These are phyloP conservation scores for Sebastes fasciatus DNA, from an alignment of 2,113 vertebrate species.

Conservation along the genomic window DNA sequence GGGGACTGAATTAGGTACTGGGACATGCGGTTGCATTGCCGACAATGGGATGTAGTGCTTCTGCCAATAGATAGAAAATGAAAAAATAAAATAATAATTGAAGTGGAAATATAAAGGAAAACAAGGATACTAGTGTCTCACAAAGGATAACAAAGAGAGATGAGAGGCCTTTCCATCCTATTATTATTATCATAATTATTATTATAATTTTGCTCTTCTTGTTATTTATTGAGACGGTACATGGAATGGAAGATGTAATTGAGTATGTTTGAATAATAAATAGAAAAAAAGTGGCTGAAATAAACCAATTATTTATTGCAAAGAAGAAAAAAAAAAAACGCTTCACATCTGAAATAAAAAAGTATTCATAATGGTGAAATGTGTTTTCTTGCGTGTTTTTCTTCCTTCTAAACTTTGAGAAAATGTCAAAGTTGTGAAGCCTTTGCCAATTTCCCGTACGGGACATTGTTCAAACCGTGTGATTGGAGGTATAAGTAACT, in stretches of 20 bases:
- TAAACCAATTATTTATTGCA: neutral
- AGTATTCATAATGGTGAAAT: neutral
- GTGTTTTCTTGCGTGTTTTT: neutral
- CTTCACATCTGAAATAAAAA: neutral
- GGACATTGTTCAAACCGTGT: neutral
- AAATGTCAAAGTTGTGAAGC: neutral
- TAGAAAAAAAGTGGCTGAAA: neutral
- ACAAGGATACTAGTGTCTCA: slow-evolving; percentile 19
- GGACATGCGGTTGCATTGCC: slow-evolving; percentile 24
- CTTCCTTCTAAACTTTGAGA: neutral
- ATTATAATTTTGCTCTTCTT: neutral
- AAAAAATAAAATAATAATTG: slow-evolving; percentile 11
- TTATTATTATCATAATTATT: neutral
- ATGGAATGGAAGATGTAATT: neutral
- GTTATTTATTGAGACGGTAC: neutral
- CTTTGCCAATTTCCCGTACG: neutral
- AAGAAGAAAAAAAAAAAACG: neutral
- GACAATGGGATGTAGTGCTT: slow-evolving; percentile 28
- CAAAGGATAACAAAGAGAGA: neutral
- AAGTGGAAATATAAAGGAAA: slow-evolving; percentile 28
- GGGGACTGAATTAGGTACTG: slow-evolving; percentile 15
- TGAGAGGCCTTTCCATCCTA: neutral
- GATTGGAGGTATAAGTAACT: neutral
- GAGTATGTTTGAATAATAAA: neutral
- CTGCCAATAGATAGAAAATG: slow-evolving; percentile 40